Evolutionary conservation across 2,888 invertebrate species (phyloP).

Genomic region (Alloscopus bannaensis): DNA sequence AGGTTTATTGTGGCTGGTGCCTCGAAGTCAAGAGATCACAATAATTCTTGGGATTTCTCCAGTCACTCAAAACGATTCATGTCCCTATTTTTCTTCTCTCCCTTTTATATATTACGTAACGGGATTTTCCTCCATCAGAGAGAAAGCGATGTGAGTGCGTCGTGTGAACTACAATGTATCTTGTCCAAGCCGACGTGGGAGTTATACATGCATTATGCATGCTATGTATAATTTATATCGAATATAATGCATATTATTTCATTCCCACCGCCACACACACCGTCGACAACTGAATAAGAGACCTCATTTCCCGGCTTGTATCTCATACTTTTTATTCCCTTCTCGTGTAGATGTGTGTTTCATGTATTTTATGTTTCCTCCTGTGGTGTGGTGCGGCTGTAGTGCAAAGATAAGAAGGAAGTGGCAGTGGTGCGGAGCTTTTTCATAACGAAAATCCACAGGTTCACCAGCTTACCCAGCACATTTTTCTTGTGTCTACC

Average conservation of each 20-base stretch:
- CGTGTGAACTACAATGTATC: too few relatives aligned
- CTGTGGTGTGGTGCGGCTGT: constrained; percentile 14
- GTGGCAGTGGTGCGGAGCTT: too few relatives aligned
- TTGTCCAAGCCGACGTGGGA: constrained; percentile 14
- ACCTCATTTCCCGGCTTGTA: neutral
- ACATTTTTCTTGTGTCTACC: neutral
- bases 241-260: too few relatives aligned
- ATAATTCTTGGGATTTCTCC: constrained; percentile 54
- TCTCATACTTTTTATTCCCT: neutral
- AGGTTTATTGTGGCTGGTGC: constrained; percentile 1
- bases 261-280: too few relatives aligned
- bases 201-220: constrained; percentile 1
- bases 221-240: neutral
- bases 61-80: constrained; percentile 50
- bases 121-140: neutral
- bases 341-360: neutral
- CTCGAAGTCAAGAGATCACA: constrained; percentile 49
- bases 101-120: neutral
- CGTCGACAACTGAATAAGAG: too few relatives aligned
- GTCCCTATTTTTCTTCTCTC: neutral
- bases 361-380: neutral
- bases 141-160: neutral
- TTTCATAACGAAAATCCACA: constrained; percentile 24
- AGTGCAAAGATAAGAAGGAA: constrained; percentile 31
- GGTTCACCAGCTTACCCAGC: constrained; percentile 11